Evolutionary conservation across 2,888 invertebrate genomes (phyloP), one percentile per base, ranked within the genome.

Genomic region (Fissipunctia ypsillon): DNA sequence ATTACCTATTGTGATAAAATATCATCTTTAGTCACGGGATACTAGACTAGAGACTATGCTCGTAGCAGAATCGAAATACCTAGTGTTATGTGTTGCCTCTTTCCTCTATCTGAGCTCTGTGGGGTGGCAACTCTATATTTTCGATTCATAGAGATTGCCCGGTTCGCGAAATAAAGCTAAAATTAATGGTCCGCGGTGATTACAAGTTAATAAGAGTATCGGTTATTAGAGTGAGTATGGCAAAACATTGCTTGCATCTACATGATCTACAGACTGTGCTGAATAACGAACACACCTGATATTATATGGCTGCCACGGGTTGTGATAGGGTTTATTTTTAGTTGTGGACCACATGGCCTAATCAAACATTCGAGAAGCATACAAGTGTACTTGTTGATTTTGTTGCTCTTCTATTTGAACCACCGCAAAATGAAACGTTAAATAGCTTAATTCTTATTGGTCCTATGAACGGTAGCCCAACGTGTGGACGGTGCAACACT

Each of bases 271-370:
- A 41, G 71, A 78, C 41, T 50, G n/a, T 63, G 41, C 43, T 50
- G 65, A 54, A 12, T 31, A 45, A 41, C 81, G 19, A 57, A 45
- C 10, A 54, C n/a, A 77, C 54, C 73, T 57, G 69, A 66, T 66
- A 48, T 57, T 66, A 78, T 66, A 57, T 66, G 56, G 31, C 52
- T 70, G 35, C 66, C 61, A 45, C 71, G 66, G 83, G 16, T 57
- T 57, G 52, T 35, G 59, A n/a, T 54, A n/a, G 25, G 54, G 65
- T 63, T 78, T 79, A 79, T 79, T 83, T 79, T 79, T 79, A 83
- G 79, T 57, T 35, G 52, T 78, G 57, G 79, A 78, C 79, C 79
- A 83, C 83, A 79, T 83, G 79, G 79, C 83, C 79, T 83, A 56
- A 80, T 60, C 65, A 71, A 80, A 84, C 68, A 70, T 70, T 66